These are phyloP conservation scores for Hirudinaria manillensis DNA, from an alignment of 2,888 invertebrate genomes.

Conservation along the genomic window DNA sequence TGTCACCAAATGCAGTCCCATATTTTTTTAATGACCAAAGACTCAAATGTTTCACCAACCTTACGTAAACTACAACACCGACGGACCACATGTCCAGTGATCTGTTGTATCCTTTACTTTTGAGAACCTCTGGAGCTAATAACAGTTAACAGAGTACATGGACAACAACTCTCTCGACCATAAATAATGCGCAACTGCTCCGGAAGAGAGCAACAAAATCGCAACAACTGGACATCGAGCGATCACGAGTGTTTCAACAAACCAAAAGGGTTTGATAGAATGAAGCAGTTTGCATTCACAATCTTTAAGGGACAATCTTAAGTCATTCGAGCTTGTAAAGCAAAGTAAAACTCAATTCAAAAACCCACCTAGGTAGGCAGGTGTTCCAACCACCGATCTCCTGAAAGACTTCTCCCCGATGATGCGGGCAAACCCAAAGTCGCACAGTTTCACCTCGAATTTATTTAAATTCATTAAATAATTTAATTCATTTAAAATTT, in stretches of 20 bases:
- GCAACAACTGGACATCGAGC: neutral
- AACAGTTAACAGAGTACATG: neutral
- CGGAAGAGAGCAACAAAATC: neutral
- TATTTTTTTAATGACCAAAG: neutral
- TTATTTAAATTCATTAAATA: neutral
- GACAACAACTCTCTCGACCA: too few relatives aligned
- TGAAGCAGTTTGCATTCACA: too few relatives aligned
- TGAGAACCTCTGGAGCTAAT: slow-evolving; percentile 87
- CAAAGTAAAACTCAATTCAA: too few relatives aligned
- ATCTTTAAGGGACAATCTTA: too few relatives aligned
- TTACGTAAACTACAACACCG: slow-evolving; percentile 94
- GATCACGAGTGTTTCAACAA: too few relatives aligned
- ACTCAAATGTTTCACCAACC: slow-evolving; percentile 43
- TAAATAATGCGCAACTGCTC: neutral
- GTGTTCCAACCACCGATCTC: slow-evolving; percentile 93
- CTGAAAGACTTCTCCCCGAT: slow-evolving; percentile 98
- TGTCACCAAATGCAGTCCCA: neutral
- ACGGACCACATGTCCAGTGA: slow-evolving; percentile 99
- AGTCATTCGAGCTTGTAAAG: too few relatives aligned
- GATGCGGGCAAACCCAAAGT: slow-evolving; percentile 97
- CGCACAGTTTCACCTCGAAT: slow-evolving; percentile 75
- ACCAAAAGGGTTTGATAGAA: too few relatives aligned
- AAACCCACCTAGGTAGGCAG: slow-evolving; percentile 81
- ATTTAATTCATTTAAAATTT: too few relatives aligned
- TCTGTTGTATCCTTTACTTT: slow-evolving; percentile 96